Percentiles rank a stretch among this genome's conserved stretches.
phyloP scores from a whole-genome alignment of 2,888 invertebrate genomes.

The Campaea margaritaria region DNA sequence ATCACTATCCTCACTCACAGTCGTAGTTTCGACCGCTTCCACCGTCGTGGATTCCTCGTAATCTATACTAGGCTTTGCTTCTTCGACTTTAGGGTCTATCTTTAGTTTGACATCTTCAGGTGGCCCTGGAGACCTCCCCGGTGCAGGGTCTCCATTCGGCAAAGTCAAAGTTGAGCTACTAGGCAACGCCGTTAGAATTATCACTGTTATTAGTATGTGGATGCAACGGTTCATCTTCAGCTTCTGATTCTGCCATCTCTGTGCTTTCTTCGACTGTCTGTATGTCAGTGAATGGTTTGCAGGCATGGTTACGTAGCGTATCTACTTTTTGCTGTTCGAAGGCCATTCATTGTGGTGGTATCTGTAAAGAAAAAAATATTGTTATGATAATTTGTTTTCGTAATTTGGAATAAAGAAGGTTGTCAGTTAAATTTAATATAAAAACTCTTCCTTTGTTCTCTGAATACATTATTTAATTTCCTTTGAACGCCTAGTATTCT shows the following conservation, averaged over 20 bases:
- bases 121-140: constrained; percentile 88
- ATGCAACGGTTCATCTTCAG: constrained; percentile 61
- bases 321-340: constrained; percentile 29
- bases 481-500: neutral
- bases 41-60: constrained; percentile 66
- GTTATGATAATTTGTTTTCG: constrained; percentile 1
- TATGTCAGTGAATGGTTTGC: constrained; percentile 35
- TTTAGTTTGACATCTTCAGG: constrained; percentile 55
- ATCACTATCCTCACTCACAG: constrained; percentile 52
- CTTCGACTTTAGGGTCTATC: constrained; percentile 48
- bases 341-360: constrained; percentile 40
- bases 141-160: constrained; percentile 87
- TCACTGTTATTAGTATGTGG: constrained; percentile 53
- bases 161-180: constrained; percentile 71
- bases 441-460: constrained; percentile 3
- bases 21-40: constrained; percentile 54
- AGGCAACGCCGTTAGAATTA: constrained; percentile 72
- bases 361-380: constrained; percentile 43
- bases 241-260: constrained; percentile 55
- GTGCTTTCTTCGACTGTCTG: constrained; percentile 34
- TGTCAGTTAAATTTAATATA: constrained; percentile 3
- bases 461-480: constrained; percentile 4
- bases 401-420: neutral
- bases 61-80: constrained; percentile 52
- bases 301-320: constrained; percentile 37